A percentile compares a stretch with the other conserved stretches of the same genome.
Evolutionary conservation across 2,113 vertebrate genomes (phyloP).

Genomic region (Malurus alboscapulatus): DNA sequence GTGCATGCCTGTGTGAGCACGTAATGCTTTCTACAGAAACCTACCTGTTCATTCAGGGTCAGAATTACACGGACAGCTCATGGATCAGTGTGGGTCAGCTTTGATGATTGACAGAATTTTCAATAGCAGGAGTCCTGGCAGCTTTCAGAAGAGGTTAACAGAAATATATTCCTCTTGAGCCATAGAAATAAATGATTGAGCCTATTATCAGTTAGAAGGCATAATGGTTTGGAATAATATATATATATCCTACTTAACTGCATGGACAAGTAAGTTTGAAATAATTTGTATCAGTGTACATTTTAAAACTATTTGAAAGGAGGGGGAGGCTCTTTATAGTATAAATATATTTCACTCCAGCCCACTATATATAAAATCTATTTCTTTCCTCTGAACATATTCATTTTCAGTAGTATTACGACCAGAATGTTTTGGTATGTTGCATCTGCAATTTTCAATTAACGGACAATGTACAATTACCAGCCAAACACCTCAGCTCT

Average conservation of each 20-base stretch:
- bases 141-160: slow-evolving; percentile 29
- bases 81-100: not conserved
- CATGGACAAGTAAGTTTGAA: not conserved
- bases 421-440: slow-evolving; percentile 56
- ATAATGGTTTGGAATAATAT: not conserved
- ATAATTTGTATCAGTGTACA: not conserved
- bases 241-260: not conserved
- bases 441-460: not conserved
- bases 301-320: slow-evolving; percentile 35
- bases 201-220: not conserved
- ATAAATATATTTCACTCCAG: slow-evolving; percentile 60
- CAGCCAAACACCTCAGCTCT: not conserved
- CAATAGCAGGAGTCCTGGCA: slow-evolving; percentile 17
- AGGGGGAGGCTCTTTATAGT: slow-evolving; percentile 51
- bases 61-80: not conserved
- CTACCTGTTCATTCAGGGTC: slow-evolving; percentile 26
- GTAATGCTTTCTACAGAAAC: not conserved
- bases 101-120: not conserved
- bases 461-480: not conserved
- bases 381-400: not conserved
- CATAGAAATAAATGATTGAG: not conserved
- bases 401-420: slow-evolving; percentile 35
- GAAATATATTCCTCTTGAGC: not conserved
- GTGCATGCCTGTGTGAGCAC: not conserved
- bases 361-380: slow-evolving; percentile 56